Percentiles rank a stretch among this genome's conserved stretches.
Evolutionary conservation across 2,113 vertebrate species (phyloP).

Genomic region (Daubentonia madagascariensis): DNA sequence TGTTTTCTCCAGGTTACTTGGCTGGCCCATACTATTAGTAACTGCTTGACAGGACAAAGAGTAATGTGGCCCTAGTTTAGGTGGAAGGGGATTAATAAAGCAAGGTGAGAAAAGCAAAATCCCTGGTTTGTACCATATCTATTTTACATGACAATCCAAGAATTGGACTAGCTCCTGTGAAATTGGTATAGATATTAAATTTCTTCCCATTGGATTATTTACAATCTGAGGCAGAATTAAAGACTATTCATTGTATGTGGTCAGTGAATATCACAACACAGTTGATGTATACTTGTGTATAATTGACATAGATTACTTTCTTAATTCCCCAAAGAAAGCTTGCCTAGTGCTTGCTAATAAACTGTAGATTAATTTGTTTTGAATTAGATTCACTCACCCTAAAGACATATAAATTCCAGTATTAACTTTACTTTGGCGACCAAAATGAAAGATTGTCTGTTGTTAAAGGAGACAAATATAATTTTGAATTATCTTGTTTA

Average conservation of each 20-base stretch:
- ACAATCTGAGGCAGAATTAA: conserved; percentile 44
- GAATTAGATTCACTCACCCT: conserved; percentile 55
- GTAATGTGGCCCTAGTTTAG: not conserved
- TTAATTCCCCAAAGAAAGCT: conserved; percentile 73
- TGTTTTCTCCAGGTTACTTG: conserved; percentile 26
- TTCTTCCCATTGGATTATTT: conserved; percentile 18
- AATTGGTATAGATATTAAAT: conserved; percentile 52
- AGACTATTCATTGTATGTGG: conserved; percentile 41
- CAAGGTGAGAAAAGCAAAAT: conserved; percentile 11
- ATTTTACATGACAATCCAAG: conserved; percentile 6
- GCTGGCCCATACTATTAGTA: not conserved
- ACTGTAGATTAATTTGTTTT: conserved; percentile 72
- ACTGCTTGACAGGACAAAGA: not conserved
- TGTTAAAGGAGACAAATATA: conserved; percentile 56
- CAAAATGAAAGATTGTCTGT: conserved; percentile 65
- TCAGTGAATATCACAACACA: conserved; percentile 33
- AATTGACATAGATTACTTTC: conserved; percentile 71
- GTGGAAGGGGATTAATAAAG: not conserved
- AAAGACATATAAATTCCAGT: not conserved
- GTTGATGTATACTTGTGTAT: conserved; percentile 40
- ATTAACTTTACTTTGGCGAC: conserved; percentile 71
- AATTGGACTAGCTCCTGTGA: not conserved
- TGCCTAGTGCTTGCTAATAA: conserved; percentile 76
- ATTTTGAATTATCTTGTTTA: conserved; percentile 64
- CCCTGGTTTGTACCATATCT: not conserved